Evolutionary conservation across 35 echinoderm and acorn worm genomes (phyloP), one percentile per base, ranked within the genome.

Genomic region (Chiridota heheva): DNA sequence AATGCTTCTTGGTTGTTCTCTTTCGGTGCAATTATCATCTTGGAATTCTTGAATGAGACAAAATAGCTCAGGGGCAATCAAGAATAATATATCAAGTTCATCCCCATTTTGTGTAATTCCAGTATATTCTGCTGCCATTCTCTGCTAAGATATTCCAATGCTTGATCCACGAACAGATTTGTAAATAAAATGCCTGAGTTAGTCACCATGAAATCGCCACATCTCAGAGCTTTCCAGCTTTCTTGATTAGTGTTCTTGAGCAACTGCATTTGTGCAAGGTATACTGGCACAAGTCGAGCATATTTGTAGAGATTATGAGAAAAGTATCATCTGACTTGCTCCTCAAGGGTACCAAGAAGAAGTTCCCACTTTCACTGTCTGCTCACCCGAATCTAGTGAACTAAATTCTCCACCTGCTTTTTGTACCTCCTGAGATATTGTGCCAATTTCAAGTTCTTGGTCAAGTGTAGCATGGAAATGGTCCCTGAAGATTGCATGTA

Each of bases 51-150:
- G n/a, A n/a, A n/a, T 53, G 47, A 12, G 8, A 12, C 8, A 53
- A 12, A 53, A 53, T 53, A 53, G 8, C 47, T 53, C n/a, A 8
- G 8, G 8, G 8, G 8, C 68, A 40, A 71, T 71, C 68, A 71
- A 42, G 68, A 71, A 71, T 18, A 38, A 71, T 13, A 30, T 31
- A 33, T 42, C 38, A 6, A 77, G 45, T 53, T 60, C 78, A 28
- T 65, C 58, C 37, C 67, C 78, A 67, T 81, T 81, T 27, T 81
- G 78, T 81, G 78, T 81, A 10, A 81, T 65, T 67, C 78, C 78
- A 44, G 60, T 81, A 33, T 66, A 66, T n/a, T 62, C 58, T 10
- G 59, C 59, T 1, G 60, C 78, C 4, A 81, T 84, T 42, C 68
- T 72, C 39, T 58, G 43, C 41, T 73, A 72, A n/a, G n/a, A n/a